phyloP scores from a whole-genome alignment of 2,797 vertebrate genomes.

The Chlorospingus flavigularis region DNA sequence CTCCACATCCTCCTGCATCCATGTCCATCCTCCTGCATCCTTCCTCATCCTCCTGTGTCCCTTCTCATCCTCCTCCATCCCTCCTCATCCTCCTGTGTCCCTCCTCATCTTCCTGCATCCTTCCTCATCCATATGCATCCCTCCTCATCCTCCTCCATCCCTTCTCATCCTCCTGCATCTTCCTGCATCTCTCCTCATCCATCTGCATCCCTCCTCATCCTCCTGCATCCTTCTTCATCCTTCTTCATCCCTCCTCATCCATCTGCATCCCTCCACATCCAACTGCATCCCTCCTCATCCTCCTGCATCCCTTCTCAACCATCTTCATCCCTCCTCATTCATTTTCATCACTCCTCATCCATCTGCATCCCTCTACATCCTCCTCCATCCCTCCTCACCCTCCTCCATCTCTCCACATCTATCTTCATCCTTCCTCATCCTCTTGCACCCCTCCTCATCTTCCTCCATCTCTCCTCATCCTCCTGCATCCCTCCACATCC shows the following conservation, averaged over 20 bases:
- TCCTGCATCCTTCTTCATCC: rapidly evolving
- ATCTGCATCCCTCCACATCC: rapidly evolving
- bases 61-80: rapidly evolving
- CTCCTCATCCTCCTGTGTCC: no score
- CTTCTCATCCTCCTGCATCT: background rate
- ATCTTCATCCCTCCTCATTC: no score
- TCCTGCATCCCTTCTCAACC: no score
- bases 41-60: background rate
- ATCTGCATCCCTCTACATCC: rapidly evolving
- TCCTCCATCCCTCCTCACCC: rapidly evolving
- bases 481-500: no score
- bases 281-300: background rate
- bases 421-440: no score
- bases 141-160: rapidly evolving
- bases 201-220: rapidly evolving
- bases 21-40: background rate
- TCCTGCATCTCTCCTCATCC: background rate
- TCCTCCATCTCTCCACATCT: rapidly evolving
- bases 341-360: no score
- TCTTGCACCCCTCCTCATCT: no score
- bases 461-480: no score
- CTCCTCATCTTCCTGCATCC: background rate
- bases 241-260: no score
- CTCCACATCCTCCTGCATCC: rapidly evolving
- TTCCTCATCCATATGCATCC: rapidly evolving